Evolutionary conservation across 2,888 invertebrate genomes (phyloP), one percentile per base, ranked within the genome.

Genomic region (Deroplatys truncata): DNA sequence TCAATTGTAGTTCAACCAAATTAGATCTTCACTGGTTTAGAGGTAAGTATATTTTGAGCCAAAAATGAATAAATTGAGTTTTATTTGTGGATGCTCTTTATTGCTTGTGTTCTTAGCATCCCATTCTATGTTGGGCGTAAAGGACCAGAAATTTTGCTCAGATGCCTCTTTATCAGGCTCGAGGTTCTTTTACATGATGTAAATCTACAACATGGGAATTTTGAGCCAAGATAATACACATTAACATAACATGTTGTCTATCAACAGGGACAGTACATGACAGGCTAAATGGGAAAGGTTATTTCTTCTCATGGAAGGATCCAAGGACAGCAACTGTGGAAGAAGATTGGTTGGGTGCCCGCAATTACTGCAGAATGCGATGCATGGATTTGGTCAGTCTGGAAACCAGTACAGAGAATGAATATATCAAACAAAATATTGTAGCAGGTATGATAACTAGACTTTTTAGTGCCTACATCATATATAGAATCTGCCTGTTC

Each of bases 321-420:
- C 96, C 96, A 8, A 95, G 96, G 31, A 95, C 97, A 72, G 95
- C 95, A 91, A 96, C 96, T 35, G 96, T 96, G 86, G 97, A 98
- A 93, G 95, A 97, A 92, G 97, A 98, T 94, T 98, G 98, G 98
- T 93, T 98, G 91, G 96, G 96, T 86, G 97, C 96, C 31, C 95
- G 98, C 92, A 98, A 98, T 93, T 97, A 96, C 94, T 98, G 98
- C 94, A 95, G 98, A 91, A 96, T 97, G 94, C 96, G 97, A 90
- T 98, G 98, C 93, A 98, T 98, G 98, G 98, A 98, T 93, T 95
- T 97, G 87, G 97, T 98, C 85, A 97, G 97, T 4, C 93, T 98
- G 92, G 98, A 98, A 94, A 97, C 97, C 89, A 97, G 96, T 91
- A 96, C 96, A 89, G 98, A 98, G 93, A 98, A 98, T 92, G 97